These are phyloP conservation scores for Sebastes kiyomatsui DNA, from an alignment of 2,797 vertebrate species.

Conservation along the genomic window DNA sequence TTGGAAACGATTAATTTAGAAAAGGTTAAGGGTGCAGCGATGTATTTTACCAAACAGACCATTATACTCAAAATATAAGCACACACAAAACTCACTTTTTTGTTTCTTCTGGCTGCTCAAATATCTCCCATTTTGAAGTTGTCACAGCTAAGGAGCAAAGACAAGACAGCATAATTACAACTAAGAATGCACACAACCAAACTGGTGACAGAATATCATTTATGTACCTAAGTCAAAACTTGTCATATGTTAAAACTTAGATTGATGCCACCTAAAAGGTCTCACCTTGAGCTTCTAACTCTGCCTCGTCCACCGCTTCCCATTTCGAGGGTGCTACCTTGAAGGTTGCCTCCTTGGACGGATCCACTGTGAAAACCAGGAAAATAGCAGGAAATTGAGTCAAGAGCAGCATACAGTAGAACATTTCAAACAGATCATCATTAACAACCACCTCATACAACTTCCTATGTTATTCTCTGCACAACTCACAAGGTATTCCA, in stretches of 20 bases:
- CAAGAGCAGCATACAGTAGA: neutral
- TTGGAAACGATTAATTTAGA: neutral
- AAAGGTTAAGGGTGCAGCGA: neutral
- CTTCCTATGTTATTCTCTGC: neutral
- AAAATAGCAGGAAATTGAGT: constrained; percentile 8
- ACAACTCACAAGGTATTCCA: constrained; percentile 91
- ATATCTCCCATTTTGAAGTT: constrained; percentile 97
- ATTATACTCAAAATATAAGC: neutral
- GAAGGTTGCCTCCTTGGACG: constrained; percentile 91
- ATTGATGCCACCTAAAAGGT: neutral
- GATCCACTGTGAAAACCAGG: constrained; percentile 83
- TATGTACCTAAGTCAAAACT: neutral
- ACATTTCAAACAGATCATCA: neutral
- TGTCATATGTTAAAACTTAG: neutral
- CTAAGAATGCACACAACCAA: neutral
- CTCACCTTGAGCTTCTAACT: constrained; percentile 93
- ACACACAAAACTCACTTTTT: constrained; percentile 81
- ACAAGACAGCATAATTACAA: neutral
- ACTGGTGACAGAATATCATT: rapidly evolving
- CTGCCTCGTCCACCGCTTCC: constrained; percentile 96
- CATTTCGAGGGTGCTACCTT: constrained; percentile 98
- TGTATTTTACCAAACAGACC: neutral
- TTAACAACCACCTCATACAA: neutral
- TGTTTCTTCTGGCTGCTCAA: constrained; percentile 94
- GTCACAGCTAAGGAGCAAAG: constrained; percentile 87